These are phyloP conservation scores for Steromphala cineraria DNA, from an alignment of 2,888 invertebrate species.

Conservation along the genomic window DNA sequence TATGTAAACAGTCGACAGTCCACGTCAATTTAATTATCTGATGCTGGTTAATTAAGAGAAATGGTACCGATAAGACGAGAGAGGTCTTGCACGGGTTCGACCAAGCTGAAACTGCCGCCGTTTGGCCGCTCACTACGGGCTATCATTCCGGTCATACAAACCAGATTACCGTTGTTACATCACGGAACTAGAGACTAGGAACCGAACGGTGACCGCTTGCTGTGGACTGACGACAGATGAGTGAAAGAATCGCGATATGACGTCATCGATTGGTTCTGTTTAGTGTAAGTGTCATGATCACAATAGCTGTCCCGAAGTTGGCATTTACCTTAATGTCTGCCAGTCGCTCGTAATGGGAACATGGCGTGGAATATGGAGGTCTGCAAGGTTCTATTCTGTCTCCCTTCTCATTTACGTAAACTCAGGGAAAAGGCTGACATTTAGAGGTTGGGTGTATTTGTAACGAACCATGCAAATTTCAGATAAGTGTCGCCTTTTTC, in stretches of 20 bases:
- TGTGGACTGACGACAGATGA: constrained; percentile 13
- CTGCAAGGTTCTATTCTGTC: not conserved
- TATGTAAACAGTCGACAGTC: constrained; percentile 18
- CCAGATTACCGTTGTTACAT: not conserved
- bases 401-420: not conserved
- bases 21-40: constrained; percentile 20
- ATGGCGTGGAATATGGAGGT: not conserved
- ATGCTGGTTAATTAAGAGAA: constrained; percentile 17
- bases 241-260: not conserved
- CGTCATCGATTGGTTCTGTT: constrained; percentile 12
- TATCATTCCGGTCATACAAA: not conserved
- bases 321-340: constrained; percentile 12
- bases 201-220: constrained; percentile 6
- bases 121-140: not conserved
- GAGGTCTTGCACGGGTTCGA: constrained; percentile 9
- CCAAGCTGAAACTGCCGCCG: constrained; percentile 1
- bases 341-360: not conserved
- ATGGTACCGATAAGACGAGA: constrained; percentile 12
- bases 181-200: not conserved
- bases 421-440: no score
- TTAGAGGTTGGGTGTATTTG: no score
- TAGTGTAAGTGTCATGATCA: constrained; percentile 10
- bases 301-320: constrained; percentile 11
- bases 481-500: no score
- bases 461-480: no score